Base-by-base conservation (phyloP, 2,113 vertebrate species). In the Chroicocephalus ridibundus region DNA sequence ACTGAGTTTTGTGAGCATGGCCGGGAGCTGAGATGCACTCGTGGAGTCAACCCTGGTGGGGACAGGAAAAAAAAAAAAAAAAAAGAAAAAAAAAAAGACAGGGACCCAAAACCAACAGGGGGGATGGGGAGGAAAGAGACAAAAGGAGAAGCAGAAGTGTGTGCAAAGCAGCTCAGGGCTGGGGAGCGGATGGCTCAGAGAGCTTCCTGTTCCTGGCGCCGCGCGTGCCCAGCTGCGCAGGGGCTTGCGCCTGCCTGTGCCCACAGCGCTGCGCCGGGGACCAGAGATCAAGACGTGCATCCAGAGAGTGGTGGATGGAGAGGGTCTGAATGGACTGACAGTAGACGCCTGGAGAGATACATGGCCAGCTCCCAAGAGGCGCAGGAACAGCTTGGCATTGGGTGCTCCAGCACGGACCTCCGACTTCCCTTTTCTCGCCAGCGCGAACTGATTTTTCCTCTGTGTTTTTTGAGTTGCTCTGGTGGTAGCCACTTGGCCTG, bases 81-180 rank as follows among this genome's bases (percentile, higher is more conserved):
- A 57, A n/a, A 22, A 22, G 13, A n/a, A n/a, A 22, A 36, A 42
- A 31, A 79, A 64, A 65, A 40, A 71, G 58, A 47, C 25, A 11
- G 47, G 32, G 42, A 27, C n/a, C 61, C 57, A 49, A 93, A 74
- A 91, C 71, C 93, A 87, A 58, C 13, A 25, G 80, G 71, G 90
- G 87, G 71, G 74, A n/a, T 54, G 94, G 85, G 94, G 90, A 89
- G 85, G 68, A 93, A 70, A 79, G 61, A 69, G 60, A 17, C 82
- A 90, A 98, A 98, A 97, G 72, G 95, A 97, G 96, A 98, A 98
- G 97, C 96, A 97, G 97, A 98, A 98, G 97, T 97, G 61, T 88
- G 93, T 94, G 96, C 96, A 95, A 95, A 97, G 96, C 94, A 97
- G 96, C 86, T 74, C 27, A 62, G 87, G 93, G 93, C 84, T 79